Conservation (phyloP, 2,888 invertebrate genomes). For the Limenitis camilla region DNA sequence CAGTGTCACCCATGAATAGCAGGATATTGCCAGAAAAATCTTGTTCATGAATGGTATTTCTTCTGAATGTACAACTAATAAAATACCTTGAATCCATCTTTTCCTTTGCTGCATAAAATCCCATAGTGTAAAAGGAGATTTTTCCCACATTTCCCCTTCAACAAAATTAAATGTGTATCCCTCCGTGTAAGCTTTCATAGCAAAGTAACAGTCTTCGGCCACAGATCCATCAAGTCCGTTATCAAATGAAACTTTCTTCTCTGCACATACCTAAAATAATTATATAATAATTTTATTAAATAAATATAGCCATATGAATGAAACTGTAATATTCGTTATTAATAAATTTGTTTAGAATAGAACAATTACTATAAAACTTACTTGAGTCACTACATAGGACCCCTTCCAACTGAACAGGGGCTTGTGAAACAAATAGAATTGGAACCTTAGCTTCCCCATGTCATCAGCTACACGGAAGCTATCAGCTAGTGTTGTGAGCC, state of each 20-base stretch:
- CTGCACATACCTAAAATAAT: conserved; percentile 85
- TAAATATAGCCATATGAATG: not conserved
- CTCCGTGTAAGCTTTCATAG: conserved; percentile 93
- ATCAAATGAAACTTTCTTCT: conserved; percentile 93
- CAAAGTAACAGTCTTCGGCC: conserved; percentile 98
- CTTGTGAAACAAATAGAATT: conserved; percentile 94
- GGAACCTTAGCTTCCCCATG: conserved; percentile 95
- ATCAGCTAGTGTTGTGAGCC: conserved; percentile 96
- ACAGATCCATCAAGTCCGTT: conserved; percentile 97
- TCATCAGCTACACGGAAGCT: conserved; percentile 97
- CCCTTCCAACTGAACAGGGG: conserved; percentile 99
- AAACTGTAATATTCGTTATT: not conserved
- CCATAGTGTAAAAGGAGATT: conserved; percentile 94
- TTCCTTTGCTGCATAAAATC: conserved; percentile 97
- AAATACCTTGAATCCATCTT: conserved; percentile 95
- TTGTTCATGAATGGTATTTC: conserved; percentile 86
- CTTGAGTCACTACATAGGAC: conserved; percentile 97
- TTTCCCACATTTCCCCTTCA: conserved; percentile 99
- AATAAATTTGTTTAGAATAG: too few relatives aligned
- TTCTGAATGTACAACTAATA: conserved; percentile 90
- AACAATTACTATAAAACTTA: conserved; percentile 40
- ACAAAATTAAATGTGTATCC: conserved; percentile 96
- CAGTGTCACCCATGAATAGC: conserved; percentile 97
- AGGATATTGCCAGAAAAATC: conserved; percentile 87
- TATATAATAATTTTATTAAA: not conserved